Conservation (phyloP, 2,888 invertebrate genomes). For the Halictus ligatus region DNA sequence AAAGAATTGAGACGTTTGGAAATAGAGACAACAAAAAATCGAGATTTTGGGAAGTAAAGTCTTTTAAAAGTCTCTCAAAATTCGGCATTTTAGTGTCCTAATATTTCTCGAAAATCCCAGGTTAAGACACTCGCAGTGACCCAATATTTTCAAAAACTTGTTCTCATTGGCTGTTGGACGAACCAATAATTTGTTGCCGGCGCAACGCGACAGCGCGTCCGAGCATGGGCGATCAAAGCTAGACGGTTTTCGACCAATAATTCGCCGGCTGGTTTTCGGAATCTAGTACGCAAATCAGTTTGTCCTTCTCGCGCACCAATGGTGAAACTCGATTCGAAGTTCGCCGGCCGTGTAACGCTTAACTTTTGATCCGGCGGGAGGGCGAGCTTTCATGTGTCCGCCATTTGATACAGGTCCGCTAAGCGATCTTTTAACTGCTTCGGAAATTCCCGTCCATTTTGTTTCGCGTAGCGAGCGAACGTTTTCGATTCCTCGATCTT, state of each 20-base stretch:
- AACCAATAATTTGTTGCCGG: constrained; percentile 24
- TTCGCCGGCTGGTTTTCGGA: constrained; percentile 36
- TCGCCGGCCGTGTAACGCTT: constrained; percentile 20
- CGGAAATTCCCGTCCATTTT: background rate
- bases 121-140: background rate
- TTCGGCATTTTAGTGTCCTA: too few species aligned
- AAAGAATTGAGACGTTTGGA: too few species aligned
- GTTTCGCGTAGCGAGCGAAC: background rate
- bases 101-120: background rate
- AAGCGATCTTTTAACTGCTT: constrained; percentile 26
- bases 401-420: constrained; percentile 19
- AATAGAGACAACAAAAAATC: too few species aligned
- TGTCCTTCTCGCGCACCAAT: constrained; percentile 2
- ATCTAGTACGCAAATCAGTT: constrained; percentile 37
- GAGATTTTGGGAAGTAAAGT: too few species aligned
- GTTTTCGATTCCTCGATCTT: background rate
- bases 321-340: constrained; percentile 47
- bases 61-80: too few species aligned
- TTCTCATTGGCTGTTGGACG: constrained; percentile 53
- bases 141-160: constrained; percentile 33
- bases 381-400: background rate
- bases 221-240: constrained; percentile 42
- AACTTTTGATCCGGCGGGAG: constrained; percentile 33
- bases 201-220: background rate
- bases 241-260: constrained; percentile 35